Evolutionary conservation across 2,888 invertebrate genomes (phyloP).

Genomic region (Siphonodentalium dalli): DNA sequence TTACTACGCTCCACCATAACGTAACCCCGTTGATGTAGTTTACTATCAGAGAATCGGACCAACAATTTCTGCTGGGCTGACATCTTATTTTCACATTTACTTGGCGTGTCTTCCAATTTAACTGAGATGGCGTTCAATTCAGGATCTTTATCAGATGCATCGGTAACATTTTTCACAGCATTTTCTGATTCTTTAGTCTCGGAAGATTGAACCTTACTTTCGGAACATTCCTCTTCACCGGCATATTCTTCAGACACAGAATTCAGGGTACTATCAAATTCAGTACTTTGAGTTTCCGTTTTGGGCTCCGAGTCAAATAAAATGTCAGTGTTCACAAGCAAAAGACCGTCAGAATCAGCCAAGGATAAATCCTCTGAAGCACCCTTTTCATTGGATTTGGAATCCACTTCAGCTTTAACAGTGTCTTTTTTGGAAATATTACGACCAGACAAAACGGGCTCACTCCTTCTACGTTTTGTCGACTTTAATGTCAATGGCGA

Average conservation of each 20-base stretch:
- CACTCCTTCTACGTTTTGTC: no score
- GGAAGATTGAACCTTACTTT: background rate
- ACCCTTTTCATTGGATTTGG: slow-evolving; percentile 1
- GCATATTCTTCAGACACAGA: background rate
- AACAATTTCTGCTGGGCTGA: no score
- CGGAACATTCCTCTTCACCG: background rate
- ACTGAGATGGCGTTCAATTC: background rate
- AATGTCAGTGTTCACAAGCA: no score
- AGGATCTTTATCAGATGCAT: background rate
- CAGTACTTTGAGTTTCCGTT: background rate
- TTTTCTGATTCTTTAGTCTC: slow-evolving; percentile 1
- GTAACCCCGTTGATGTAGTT: no score
- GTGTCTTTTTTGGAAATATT: no score
- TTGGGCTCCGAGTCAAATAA: no score
- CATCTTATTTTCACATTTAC: background rate
- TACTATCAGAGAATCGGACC: no score
- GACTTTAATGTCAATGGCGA: no score
- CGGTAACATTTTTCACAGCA: background rate
- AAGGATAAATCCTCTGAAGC: slow-evolving; percentile 1
- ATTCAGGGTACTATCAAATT: background rate
- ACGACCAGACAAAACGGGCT: no score
- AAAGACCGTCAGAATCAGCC: no score
- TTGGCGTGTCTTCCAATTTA: background rate
- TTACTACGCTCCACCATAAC: background rate
- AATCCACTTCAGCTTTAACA: no score